These are phyloP conservation scores for Bactericera cockerelli DNA, from an alignment of 1,140 invertebrate genomes.

Conservation along the genomic window DNA sequence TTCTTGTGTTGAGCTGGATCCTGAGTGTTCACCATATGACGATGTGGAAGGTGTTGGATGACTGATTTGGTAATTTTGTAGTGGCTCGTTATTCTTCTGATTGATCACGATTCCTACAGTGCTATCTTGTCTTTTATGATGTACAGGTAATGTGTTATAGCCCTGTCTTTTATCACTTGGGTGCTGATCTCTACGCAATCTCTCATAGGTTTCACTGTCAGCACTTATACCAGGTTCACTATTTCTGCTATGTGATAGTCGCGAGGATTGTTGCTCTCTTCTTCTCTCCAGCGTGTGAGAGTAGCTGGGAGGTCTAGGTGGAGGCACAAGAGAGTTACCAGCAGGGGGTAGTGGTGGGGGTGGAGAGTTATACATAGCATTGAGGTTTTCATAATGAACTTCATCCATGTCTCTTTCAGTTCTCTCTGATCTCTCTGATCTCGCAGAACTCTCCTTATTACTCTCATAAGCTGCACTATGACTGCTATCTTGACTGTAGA, in stretches of 20 bases:
- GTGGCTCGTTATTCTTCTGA: background rate
- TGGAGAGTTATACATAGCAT: constrained; percentile 13
- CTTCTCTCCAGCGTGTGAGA: background rate
- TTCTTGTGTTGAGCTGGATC: background rate
- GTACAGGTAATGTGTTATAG: background rate
- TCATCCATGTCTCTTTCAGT: constrained; percentile 21
- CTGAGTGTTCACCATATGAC: background rate
- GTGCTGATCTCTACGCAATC: background rate
- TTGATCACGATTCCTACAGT: background rate
- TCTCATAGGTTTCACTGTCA: background rate
- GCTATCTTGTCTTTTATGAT: constrained; percentile 3
- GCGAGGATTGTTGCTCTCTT: background rate
- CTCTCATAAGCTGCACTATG: constrained; percentile 22
- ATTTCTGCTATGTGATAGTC: background rate
- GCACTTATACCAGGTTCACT: background rate
- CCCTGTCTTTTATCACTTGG: background rate
- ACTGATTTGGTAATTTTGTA: background rate
- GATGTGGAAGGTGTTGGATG: background rate
- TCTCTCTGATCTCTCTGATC: background rate
- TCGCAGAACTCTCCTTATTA: constrained; percentile 29
- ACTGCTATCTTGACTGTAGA: constrained; percentile 3
- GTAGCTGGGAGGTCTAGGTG: background rate
- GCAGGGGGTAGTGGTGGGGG: constrained; percentile 16
- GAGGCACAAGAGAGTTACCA: constrained; percentile 9
- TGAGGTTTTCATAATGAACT: constrained; percentile 27